A percentile compares a stretch with the other conserved stretches of the same genome.
These are phyloP conservation scores for Steinernema feltiae DNA, from an alignment of 1,140 invertebrate genomes.

Conservation along the genomic window DNA sequence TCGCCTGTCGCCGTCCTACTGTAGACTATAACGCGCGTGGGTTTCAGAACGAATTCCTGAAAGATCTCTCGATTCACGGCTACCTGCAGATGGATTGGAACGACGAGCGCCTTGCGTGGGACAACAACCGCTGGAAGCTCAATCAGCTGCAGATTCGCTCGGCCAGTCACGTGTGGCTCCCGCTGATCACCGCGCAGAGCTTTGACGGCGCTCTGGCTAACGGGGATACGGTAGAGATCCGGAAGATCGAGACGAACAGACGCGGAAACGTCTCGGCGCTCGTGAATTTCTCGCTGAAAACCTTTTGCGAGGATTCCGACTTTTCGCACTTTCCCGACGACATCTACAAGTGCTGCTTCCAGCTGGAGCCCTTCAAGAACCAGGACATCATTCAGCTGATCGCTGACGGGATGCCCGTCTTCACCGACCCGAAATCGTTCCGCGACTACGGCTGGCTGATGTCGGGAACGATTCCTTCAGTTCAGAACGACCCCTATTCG, in stretches of 20 bases:
- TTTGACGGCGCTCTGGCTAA: constrained; percentile 44
- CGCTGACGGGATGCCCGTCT: constrained; percentile 50
- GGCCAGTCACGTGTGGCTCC: constrained; percentile 50
- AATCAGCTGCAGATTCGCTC: constrained; percentile 49
- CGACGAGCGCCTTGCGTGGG: constrained; percentile 50
- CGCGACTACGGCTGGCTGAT: constrained; percentile 55
- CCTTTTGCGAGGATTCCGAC: constrained; percentile 55
- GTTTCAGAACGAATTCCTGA: constrained; percentile 54
- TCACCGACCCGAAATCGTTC: constrained; percentile 57
- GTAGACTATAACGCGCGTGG: neutral
- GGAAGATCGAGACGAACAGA: constrained; percentile 43
- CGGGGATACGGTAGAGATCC: constrained; percentile 53
- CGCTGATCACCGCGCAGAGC: constrained; percentile 43
- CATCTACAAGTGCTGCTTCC: constrained; percentile 57
- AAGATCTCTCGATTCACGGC: constrained; percentile 52
- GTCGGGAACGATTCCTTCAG: constrained; percentile 49
- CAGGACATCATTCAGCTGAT: constrained; percentile 49
- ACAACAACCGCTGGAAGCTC: constrained; percentile 47
- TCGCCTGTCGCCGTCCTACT: neutral
- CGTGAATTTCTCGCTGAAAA: constrained; percentile 48
- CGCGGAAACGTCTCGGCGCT: constrained; percentile 51
- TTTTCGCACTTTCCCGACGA: constrained; percentile 54
- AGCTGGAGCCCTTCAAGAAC: constrained; percentile 49
- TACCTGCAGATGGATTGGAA: constrained; percentile 52
- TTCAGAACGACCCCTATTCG: constrained; percentile 44